These are phyloP conservation scores for Eciton burchellii DNA, from an alignment of 1,140 invertebrate genomes.

Conservation along the genomic window DNA sequence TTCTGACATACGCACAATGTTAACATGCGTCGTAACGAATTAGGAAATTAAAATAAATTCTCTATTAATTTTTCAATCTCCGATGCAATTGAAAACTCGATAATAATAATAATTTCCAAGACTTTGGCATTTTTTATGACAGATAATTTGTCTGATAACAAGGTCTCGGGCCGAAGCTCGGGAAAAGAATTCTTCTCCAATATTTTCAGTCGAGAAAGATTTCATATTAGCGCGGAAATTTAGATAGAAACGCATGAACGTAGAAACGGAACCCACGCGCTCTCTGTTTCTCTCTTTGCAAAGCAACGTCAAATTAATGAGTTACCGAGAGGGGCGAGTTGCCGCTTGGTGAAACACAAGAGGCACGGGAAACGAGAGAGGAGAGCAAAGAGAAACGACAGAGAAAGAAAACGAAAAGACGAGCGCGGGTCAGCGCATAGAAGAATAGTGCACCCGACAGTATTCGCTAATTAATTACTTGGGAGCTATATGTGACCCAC, in stretches of 20 bases:
- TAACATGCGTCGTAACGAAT: neutral
- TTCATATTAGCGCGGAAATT: slow-evolving; percentile 31
- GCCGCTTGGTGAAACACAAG: slow-evolving; percentile 52
- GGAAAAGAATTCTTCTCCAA: slow-evolving; percentile 13
- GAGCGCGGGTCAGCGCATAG: slow-evolving; percentile 29
- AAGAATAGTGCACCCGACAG: slow-evolving; percentile 48
- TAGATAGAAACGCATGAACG: slow-evolving; percentile 26
- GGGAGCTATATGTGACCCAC: slow-evolving; percentile 35
- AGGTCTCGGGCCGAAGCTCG: neutral
- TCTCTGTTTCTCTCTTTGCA: slow-evolving; percentile 14
- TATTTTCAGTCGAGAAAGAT: slow-evolving; percentile 20
- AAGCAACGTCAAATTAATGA: slow-evolving; percentile 68
- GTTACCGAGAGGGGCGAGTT: slow-evolving; percentile 59
- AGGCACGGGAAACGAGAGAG: neutral
- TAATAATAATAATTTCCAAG: slow-evolving; percentile 3
- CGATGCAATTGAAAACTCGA: neutral
- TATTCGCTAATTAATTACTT: slow-evolving; percentile 68
- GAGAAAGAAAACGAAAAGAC: neutral
- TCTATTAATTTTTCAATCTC: neutral
- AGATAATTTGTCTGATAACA: slow-evolving; percentile 23
- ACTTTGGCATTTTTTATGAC: slow-evolving; percentile 12
- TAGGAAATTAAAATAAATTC: slow-evolving; percentile 23
- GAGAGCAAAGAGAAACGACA: slow-evolving; percentile 21
- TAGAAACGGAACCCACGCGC: slow-evolving; percentile 40
- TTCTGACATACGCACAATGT: neutral